Conservation (phyloP, 2,888 invertebrate genomes). For the Euplagia quadripunctaria region DNA sequence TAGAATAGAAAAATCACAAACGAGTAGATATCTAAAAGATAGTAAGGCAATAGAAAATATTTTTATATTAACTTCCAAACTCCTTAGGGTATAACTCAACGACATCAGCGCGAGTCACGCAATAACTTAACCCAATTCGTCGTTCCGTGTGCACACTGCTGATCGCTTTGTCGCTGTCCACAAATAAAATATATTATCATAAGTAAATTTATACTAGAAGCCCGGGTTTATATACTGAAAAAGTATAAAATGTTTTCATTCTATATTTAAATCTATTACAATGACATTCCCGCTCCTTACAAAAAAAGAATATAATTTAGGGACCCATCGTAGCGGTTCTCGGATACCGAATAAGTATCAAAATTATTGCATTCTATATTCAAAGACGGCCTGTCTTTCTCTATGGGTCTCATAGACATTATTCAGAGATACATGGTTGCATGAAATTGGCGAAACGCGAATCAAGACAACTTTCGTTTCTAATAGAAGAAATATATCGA, state of each 20-base stretch:
- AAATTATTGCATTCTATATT: too few species aligned
- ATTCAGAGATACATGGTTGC: too few species aligned
- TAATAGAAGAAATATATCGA: too few species aligned
- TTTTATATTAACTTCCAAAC: not conserved
- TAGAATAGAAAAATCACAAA: not conserved
- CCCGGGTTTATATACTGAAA: not conserved
- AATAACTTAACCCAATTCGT: constrained; percentile 51
- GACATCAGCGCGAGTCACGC: constrained; percentile 24
- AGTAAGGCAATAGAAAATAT: not conserved
- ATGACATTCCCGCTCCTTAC: too few species aligned
- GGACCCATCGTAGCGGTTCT: too few species aligned
- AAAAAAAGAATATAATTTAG: too few species aligned
- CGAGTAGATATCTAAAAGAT: not conserved
- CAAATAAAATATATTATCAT: constrained; percentile 41
- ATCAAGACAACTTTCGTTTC: too few species aligned
- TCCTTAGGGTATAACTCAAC: constrained; percentile 21
- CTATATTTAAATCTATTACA: too few species aligned
- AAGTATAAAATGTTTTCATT: not conserved
- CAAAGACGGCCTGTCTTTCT: too few species aligned
- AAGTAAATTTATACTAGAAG: constrained; percentile 3
- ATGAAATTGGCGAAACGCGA: too few species aligned
- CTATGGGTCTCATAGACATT: too few species aligned
- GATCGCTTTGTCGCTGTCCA: constrained; percentile 39
- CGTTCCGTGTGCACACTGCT: constrained; percentile 38
- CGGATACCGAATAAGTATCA: too few species aligned